These are phyloP conservation scores for Harpagifer antarcticus DNA, from an alignment of 2,797 vertebrate species.

Conservation along the genomic window DNA sequence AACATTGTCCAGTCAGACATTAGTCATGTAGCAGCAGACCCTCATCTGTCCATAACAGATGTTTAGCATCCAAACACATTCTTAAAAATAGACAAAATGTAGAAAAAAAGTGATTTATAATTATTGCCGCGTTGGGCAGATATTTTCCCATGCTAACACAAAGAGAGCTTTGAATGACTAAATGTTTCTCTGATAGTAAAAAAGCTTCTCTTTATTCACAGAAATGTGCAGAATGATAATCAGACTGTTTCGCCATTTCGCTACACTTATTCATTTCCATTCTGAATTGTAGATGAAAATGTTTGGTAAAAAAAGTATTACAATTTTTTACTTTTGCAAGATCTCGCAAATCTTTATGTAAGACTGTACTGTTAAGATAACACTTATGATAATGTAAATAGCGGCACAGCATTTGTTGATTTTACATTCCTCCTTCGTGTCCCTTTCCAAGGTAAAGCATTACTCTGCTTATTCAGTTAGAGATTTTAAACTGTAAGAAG, in stretches of 20 bases:
- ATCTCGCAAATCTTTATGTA: too few relatives aligned
- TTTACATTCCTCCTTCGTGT: too few relatives aligned
- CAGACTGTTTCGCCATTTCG: neutral
- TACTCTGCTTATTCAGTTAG: neutral
- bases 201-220: neutral
- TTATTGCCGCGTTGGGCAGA: neutral
- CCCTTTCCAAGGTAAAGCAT: too few relatives aligned
- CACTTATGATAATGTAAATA: too few relatives aligned
- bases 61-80: neutral
- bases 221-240: neutral
- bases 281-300: too few relatives aligned
- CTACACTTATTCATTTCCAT: neutral
- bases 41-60: neutral
- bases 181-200: neutral
- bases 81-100: neutral
- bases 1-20: conserved; percentile 14
- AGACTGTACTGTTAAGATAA: too few relatives aligned
- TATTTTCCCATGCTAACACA: neutral
- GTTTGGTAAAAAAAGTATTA: too few relatives aligned
- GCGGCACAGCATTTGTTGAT: too few relatives aligned
- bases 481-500: neutral
- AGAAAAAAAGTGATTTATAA: neutral
- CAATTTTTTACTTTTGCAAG: too few relatives aligned
- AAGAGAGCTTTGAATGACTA: neutral
- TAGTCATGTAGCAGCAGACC: neutral